Base-by-base conservation (phyloP, 2,888 invertebrate species). In the Xestia c-nigrum region DNA sequence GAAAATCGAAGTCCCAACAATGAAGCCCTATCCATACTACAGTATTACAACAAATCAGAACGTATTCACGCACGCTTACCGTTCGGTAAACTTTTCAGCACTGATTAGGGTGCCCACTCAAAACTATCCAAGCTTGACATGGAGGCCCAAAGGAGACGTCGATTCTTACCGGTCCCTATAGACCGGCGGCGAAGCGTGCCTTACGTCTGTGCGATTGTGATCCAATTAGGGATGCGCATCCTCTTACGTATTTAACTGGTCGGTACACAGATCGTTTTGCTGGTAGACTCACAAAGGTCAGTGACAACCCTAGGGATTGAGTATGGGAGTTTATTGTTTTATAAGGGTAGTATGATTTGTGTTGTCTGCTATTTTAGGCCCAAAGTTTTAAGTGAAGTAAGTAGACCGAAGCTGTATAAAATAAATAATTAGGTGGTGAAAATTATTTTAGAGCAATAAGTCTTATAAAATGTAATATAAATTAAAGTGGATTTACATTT, bases 171-270 rank as follows among this genome's bases (percentile, higher is more conserved):
- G 84, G 84, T 90, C 92, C 93, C 93, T 79, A 87, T 84, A 91
- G 92, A 87, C 85, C 77, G 89, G 89, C 88, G 87, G 81, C 88
- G 92, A 90, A 93, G 93, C 92, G 91, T 93, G 89, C 91, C 92
- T 92, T 92, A 93, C 93, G 93, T 94, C 92, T 91, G 91, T 91
- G 90, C 93, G 92, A 95, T 95, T 95, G 94, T 95, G 95, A 96
- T 95, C 94, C 95, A 94, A 96, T 96, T 96, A 96, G 93, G 91
- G 91, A 92, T 93, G 93, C 94, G 93, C 94, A 94, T 93, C 94
- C 94, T 93, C 92, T 95, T 95, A 94, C 92, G 92, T 94, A 94
- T 93, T 94, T 94, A 95, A 95, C 94, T 94, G 94, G 93, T 93
- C 92, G 92, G 93, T 92, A 93, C 93, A 92, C 88, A 91, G 91